Evolutionary conservation across 2,113 vertebrate species (phyloP).

Genomic region (Phyllostomus hastatus): DNA sequence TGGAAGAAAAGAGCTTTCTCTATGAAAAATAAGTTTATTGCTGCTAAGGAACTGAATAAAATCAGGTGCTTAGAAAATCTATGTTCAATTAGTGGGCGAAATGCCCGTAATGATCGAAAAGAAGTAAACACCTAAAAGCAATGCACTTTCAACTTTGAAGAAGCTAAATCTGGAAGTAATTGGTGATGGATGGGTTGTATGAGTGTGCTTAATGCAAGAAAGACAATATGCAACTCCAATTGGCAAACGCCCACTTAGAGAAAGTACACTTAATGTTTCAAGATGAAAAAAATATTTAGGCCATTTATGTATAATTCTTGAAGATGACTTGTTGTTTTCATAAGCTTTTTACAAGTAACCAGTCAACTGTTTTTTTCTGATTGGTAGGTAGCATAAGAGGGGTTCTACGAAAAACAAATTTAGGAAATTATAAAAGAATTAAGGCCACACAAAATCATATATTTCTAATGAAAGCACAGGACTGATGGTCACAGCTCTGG

Average conservation of each 20-base stretch:
- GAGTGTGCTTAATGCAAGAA: not conserved
- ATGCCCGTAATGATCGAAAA: not conserved
- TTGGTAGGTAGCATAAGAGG: not conserved
- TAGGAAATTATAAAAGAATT: not conserved
- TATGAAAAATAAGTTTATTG: not conserved
- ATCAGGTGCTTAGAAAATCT: not conserved
- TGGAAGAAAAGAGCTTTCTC: not conserved
- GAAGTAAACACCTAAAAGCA: not conserved
- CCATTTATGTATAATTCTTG: not conserved
- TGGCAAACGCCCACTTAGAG: not conserved
- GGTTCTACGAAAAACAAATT: not conserved
- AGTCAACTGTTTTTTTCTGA: not conserved
- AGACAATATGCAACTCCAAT: not conserved
- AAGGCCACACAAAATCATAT: not conserved
- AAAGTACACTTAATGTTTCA: not conserved
- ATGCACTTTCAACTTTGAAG: not conserved
- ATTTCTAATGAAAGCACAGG: not conserved
- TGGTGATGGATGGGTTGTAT: not conserved
- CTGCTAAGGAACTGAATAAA: not conserved
- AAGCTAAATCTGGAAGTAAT: conserved; percentile 22
- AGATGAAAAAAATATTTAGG: not conserved
- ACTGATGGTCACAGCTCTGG: not conserved
- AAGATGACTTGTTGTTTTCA: not conserved
- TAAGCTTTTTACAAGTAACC: not conserved
- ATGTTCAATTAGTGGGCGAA: not conserved